Percentiles rank a stretch among this genome's conserved stretches.
phyloP scores from a whole-genome alignment of 1,140 invertebrate species.

The Rhagoletis pomonella region DNA sequence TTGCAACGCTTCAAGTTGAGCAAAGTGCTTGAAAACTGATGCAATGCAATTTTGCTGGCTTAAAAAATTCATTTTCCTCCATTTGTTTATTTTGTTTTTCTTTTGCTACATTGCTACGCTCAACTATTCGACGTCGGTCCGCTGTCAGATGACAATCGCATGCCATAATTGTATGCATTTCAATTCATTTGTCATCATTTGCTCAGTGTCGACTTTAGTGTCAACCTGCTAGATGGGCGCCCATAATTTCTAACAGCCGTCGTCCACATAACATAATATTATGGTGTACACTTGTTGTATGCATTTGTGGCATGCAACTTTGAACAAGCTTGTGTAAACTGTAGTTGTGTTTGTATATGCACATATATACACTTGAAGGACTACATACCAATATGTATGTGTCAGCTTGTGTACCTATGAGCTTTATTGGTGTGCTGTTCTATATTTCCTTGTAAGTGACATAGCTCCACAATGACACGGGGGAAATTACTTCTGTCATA shows the following conservation, averaged over 20 bases:
- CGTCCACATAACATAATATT: no score
- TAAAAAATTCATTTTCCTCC: neutral
- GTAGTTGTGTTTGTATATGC: no score
- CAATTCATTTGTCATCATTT: slow-evolving; percentile 41
- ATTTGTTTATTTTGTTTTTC: neutral
- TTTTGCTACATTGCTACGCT: neutral
- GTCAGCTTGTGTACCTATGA: no score
- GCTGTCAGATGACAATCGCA: no score
- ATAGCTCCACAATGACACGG: no score
- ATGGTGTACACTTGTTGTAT: neutral
- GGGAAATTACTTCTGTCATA: no score
- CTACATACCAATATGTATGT: no score
- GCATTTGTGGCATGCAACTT: neutral
- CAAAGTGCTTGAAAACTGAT: neutral
- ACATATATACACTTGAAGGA: no score
- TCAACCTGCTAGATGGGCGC: neutral
- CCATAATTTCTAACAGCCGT: neutral
- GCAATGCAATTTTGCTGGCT: neutral
- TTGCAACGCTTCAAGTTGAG: no score
- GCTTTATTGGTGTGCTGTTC: no score
- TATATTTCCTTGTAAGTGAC: no score
- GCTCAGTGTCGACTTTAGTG: slow-evolving; percentile 26
- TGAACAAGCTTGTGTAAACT: neutral
- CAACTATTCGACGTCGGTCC: neutral
- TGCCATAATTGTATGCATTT: neutral